Evolutionary conservation across 2,888 invertebrate genomes (phyloP), one percentile per base, ranked within the genome.

Genomic region (Drosophila anomelani): DNA sequence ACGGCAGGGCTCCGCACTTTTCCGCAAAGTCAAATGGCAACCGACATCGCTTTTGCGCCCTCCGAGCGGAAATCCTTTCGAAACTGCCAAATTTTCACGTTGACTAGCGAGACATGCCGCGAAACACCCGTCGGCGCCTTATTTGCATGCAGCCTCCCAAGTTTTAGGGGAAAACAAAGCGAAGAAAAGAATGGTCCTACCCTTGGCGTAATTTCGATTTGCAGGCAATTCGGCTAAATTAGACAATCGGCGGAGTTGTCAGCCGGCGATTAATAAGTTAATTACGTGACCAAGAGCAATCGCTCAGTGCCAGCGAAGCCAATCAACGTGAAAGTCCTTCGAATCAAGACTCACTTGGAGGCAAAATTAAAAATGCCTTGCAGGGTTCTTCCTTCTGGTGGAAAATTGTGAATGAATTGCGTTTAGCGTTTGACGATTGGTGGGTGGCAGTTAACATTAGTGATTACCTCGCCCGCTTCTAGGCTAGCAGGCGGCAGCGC

Each of bases 311-410:
- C 47, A 58, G 56, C 51, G 68, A 75, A 87, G 76, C 67, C 89
- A 85, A 85, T 89, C 89, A 85, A 74, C 75, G 71, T 66, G 66
- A 85, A 80, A 85, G 85, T 80, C 80, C 75, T 75, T 74, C 71
- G 77, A 76, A 75, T 76, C 76, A 73, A 79, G 79, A 80, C 71
- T 77, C 78, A 83, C 77, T 79, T 79, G 78, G 74, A 69, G 76
- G 75, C 69, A 75, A 88, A 84, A 87, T 85, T 88, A 85, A 84
- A 84, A 85, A 80, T 85, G 76, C 77, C 80, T 75, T 55, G 59
- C 67, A 71, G 64, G 76, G 76, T 71, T 29, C 78, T 7, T 43
- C 51, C 34, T 20, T 39, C 17, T 23, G 56, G 20, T 38, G 62
- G 23, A 12, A 54, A 69, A 66, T 78, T 60, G 60, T 75, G 73